Conservation (phyloP, 2,888 invertebrate species). For the Sarcophaga rosellei region DNA sequence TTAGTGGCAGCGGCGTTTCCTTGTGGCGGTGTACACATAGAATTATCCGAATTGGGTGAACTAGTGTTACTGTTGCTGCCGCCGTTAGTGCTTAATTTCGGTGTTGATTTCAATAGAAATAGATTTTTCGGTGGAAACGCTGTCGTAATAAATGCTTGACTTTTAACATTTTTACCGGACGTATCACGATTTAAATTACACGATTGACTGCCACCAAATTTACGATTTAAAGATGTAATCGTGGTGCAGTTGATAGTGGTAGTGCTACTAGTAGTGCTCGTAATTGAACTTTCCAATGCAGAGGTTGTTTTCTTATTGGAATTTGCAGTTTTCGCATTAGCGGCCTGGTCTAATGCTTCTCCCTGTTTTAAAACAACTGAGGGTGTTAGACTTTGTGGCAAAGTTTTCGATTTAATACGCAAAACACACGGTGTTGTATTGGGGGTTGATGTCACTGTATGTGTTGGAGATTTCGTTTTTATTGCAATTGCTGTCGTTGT, state of each 20-base stretch:
- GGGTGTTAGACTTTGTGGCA: conserved; percentile 84
- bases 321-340: conserved; percentile 34
- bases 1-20: conserved; percentile 78
- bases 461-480: neutral
- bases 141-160: conserved; percentile 74
- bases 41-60: conserved; percentile 63
- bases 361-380: conserved; percentile 77
- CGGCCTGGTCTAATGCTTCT: conserved; percentile 73
- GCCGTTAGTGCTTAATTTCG: conserved; percentile 72
- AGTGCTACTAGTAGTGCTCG: too few species aligned
- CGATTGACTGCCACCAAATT: conserved; percentile 74
- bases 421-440: conserved; percentile 72
- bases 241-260: neutral
- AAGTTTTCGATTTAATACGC: conserved; percentile 84
- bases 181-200: conserved; percentile 70
- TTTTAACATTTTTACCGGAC: conserved; percentile 52
- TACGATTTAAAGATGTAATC: conserved; percentile 55
- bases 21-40: conserved; percentile 67
- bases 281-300: conserved; percentile 25
- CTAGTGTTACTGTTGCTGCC: neutral
- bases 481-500: conserved; percentile 45
- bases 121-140: conserved; percentile 81
- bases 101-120: conserved; percentile 80
- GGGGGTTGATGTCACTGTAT: conserved; percentile 27
- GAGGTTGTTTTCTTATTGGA: conserved; percentile 49